phyloP scores from a whole-genome alignment of 2,888 invertebrate species.

The Trichogramma evanescens region DNA sequence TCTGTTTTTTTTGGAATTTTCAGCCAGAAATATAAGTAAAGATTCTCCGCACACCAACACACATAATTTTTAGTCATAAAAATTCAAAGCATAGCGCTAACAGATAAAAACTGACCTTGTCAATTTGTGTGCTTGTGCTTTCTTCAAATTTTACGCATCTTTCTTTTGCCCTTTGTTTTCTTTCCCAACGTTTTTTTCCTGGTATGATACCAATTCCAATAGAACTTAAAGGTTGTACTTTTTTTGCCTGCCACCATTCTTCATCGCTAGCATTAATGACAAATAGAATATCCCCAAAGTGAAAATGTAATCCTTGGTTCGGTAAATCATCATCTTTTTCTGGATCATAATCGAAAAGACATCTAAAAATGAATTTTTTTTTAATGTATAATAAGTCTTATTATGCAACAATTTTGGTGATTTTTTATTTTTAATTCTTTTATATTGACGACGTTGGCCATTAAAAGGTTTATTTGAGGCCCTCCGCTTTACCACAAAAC shows the following conservation, averaged over 20 bases:
- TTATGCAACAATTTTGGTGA: no score
- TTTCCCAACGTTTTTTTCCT: conserved; percentile 88
- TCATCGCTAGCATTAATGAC: conserved; percentile 99
- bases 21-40: no score
- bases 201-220: conserved; percentile 83
- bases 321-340: conserved; percentile 94
- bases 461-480: no score
- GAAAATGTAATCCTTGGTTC: conserved; percentile 88
- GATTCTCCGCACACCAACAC: no score
- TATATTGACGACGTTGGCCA: no score
- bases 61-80: no score
- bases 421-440: no score
- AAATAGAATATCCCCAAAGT: conserved; percentile 95
- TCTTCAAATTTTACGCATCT: conserved; percentile 86
- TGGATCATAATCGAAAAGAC: conserved; percentile 97
- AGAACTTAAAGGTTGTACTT: conserved; percentile 46
- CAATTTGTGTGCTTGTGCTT: background rate
- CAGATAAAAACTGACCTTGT: background rate
- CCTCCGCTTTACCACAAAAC: no score
- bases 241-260: conserved; percentile 98
- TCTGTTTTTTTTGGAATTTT: no score
- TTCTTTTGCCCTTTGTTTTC: conserved; percentile 92
- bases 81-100: no score
- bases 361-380: conserved; percentile 54
- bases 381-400: no score